A percentile compares a stretch with the other conserved stretches of the same genome.
Conservation (phyloP, 2,888 invertebrate species). For the Rhorus exstirpatorius region DNA sequence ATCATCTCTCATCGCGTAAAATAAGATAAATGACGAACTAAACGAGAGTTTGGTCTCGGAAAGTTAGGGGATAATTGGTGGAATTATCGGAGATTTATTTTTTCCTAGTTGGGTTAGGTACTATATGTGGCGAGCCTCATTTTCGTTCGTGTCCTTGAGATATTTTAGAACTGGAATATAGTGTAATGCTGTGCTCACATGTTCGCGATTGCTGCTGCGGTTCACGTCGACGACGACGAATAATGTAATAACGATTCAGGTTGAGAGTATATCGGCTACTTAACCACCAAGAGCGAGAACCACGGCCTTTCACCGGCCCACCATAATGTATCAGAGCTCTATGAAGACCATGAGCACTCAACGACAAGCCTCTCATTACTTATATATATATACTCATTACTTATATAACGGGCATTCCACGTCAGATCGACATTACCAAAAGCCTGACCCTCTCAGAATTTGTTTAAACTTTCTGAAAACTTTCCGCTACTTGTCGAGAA, state of each 20-base stretch:
- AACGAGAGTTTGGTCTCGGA: too few relatives aligned
- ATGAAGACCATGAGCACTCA: slow-evolving; percentile 24
- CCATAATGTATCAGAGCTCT: slow-evolving; percentile 8
- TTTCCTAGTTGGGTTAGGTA: too few relatives aligned
- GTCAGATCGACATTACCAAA: too few relatives aligned
- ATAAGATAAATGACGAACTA: too few relatives aligned
- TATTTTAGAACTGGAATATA: neutral
- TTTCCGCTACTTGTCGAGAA: too few relatives aligned
- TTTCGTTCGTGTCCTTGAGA: slow-evolving; percentile 2
- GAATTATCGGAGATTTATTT: too few relatives aligned
- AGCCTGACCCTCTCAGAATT: too few relatives aligned
- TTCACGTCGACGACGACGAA: slow-evolving; percentile 37
- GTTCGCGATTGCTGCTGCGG: neutral
- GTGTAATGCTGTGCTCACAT: slow-evolving; percentile 7
- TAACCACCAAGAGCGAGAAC: slow-evolving; percentile 22
- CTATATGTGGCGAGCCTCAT: too few relatives aligned
- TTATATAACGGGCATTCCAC: too few relatives aligned
- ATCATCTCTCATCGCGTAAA: too few relatives aligned
- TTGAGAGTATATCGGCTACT: neutral
- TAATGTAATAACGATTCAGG: slow-evolving; percentile 32
- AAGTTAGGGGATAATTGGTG: too few relatives aligned
- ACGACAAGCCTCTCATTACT: slow-evolving; percentile 12
- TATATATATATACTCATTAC: slow-evolving; percentile 11
- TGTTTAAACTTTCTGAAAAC: too few relatives aligned
- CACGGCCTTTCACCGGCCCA: slow-evolving; percentile 51